Percentiles rank a stretch among this genome's conserved stretches.
These are phyloP conservation scores for Emys orbicularis DNA, from an alignment of 2,797 vertebrate species.

Conservation along the genomic window DNA sequence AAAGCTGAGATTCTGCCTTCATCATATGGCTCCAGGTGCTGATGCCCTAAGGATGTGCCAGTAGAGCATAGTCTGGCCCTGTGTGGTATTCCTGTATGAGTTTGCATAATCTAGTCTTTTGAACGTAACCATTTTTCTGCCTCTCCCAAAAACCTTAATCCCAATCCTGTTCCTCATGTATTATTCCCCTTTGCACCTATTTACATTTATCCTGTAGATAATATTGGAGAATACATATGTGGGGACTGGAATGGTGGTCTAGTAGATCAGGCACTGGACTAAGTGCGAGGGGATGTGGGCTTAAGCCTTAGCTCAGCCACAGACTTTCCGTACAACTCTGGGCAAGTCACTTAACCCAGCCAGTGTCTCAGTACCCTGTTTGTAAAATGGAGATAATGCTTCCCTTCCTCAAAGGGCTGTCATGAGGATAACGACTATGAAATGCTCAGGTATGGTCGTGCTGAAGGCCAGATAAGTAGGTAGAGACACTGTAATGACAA, in stretches of 20 bases:
- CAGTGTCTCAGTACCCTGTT: neutral
- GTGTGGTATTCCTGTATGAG: neutral
- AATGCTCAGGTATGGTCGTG: neutral
- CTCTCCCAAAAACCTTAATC: neutral
- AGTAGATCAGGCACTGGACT: neutral
- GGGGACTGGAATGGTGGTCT: neutral
- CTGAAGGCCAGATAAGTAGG: neutral
- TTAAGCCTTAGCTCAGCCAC: neutral
- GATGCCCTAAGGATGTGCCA: neutral
- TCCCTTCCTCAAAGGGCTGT: neutral
- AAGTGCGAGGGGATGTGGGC: neutral
- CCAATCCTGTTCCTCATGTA: neutral
- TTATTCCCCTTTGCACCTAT: neutral
- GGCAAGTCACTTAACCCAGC: neutral
- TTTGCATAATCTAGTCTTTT: neutral
- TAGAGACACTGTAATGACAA: neutral
- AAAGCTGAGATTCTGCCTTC: neutral
- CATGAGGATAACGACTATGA: neutral
- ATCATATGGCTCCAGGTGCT: neutral
- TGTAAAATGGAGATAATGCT: neutral
- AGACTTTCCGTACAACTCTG: neutral
- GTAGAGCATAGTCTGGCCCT: neutral
- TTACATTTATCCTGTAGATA: neutral
- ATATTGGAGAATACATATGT: neutral
- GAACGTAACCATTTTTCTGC: neutral